Evolutionary conservation across 1,140 invertebrate species (phyloP), one percentile per base, ranked within the genome.

Genomic region (Pogonomyrmex californicus): DNA sequence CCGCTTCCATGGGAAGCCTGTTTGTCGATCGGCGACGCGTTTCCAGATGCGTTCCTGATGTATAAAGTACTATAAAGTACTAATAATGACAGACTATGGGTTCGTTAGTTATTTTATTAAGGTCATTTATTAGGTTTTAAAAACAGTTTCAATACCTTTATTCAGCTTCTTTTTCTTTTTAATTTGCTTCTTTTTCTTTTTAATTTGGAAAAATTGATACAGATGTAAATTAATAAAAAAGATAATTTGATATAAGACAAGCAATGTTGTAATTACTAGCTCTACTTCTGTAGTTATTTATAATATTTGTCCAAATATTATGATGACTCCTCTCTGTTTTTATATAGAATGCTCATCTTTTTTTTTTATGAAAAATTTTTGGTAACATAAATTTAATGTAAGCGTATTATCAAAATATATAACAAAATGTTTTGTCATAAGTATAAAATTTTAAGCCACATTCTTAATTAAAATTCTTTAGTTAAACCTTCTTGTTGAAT

Each of bases 11-110:
- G 68, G 49, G n/a, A 65, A 66, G 56, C 33, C 30, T 85, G 51
- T 85, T 73, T 86, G 77, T 71, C 65, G 56, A 62, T 51, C 41
- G 56, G 36, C 17, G 49, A 44, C 44, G 83, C 41, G 36, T 70
- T 71, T 54, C 79, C 79, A 56, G 56, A 70, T 86, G 79, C 47
- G 65, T 14, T 82, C 51, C 44, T 44, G 49, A 60, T 82, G 41
- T 58, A 51, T 9, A 36, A n/a, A 73, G 41, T 47, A 6, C 30
- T 49, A 9, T 4, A 12, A 47, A 14, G 30, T 41, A 23, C 38
- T 58, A 7, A 9, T 82, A 33, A 1, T 23, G 51, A 82, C 9
- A n/a, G 38, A 36, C 47, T 62, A 81, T 51, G 14, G 17, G 38
- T 70, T 70, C 56, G 51, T 75, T 81, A 81, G 30, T 58, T 47